phyloP scores from a whole-genome alignment of 2,113 vertebrate species.

The Gymnarchus niloticus region DNA sequence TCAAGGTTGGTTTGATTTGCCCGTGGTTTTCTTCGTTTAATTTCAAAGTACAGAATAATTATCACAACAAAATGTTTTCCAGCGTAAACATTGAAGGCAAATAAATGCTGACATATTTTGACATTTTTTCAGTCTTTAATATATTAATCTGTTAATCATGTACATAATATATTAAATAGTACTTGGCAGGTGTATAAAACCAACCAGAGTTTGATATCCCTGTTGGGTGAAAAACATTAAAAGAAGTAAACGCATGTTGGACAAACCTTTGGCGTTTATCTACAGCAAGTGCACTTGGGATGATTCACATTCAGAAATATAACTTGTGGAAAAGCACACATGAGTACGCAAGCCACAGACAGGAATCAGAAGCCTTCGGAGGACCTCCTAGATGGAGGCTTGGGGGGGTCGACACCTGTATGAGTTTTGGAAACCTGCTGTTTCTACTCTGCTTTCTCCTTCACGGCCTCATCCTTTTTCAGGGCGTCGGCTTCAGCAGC shows the following conservation, averaged over 20 bases:
- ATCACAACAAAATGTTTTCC: not conserved
- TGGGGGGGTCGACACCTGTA: conserved; percentile 15
- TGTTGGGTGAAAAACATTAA: conserved; percentile 15
- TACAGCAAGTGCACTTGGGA: conserved; percentile 65
- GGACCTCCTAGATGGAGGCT: conserved; percentile 36
- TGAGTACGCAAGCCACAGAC: conserved; percentile 30
- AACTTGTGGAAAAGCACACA: conserved; percentile 35
- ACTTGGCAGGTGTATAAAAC: conserved; percentile 22
- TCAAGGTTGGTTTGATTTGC: not conserved
- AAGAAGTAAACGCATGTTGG: conserved; percentile 39
- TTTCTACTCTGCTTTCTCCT: conserved; percentile 52
- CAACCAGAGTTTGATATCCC: conserved; percentile 26
- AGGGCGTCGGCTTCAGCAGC: conserved; percentile 54
- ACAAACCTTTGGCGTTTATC: conserved; percentile 46
- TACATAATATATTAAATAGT: conserved; percentile 40
- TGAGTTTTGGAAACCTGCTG: conserved; percentile 29
- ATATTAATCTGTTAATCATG: conserved; percentile 31
- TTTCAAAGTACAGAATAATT: not conserved
- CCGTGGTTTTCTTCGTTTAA: not conserved
- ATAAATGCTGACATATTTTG: conserved; percentile 19
- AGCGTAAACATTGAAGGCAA: conserved; percentile 7
- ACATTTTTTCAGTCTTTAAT: conserved; percentile 32
- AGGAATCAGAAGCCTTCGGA: conserved; percentile 38
- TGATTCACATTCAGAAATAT: conserved; percentile 51
- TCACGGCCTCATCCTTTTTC: conserved; percentile 57